Base-by-base conservation (phyloP, 2,888 invertebrate genomes). In the Schizaphis graminum region DNA sequence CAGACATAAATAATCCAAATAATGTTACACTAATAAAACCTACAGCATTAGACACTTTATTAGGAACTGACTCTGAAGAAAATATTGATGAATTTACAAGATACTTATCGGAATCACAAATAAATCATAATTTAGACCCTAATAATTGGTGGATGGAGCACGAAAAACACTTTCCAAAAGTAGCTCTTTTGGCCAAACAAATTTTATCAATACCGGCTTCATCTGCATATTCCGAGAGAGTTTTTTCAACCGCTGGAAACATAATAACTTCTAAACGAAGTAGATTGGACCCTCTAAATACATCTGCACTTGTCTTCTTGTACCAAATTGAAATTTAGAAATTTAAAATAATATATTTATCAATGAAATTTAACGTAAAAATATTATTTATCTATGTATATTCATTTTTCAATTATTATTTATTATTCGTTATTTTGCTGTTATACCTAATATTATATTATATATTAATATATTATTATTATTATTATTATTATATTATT, bases 31-130 rank as follows among this genome's bases (percentile, higher is more conserved):
- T 56, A 89, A 89, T 56, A 88, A 44, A 90, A 91, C 47, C 47
- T 77, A 91, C 77, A 77, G 90, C 67, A 67, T 67, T 90, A 90
- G 67, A 90, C 67, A 90, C 67, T 90, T 90, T 47, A 90, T 47
- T 67, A 67, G 67, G 90, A 67, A 89, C 57, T 89, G 89, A 89
- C 57, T 89, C 89, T 28, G 89, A 89, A 89, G 90, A 90, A 90
- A 90, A 61, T 67, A 67, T 90, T 61, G 67, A 90, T 90, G 67
- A 90, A 90, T 61, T 90, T 67, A 90, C 90, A 90, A 61, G 5
- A 67, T 49, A 90, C 49, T 90, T 90, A 67, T 67, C 24, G n/a
- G 90, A 90, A 90, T 67, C 67, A 67, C 90, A 90, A 67, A 90
- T 44, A 61, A 61, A 90, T 90, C 67, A 67, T 47, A 90, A 90